A percentile compares a stretch with the other conserved stretches of the same genome.
Conservation (phyloP, 2,797 vertebrate species). For the Sebastes itinus region DNA sequence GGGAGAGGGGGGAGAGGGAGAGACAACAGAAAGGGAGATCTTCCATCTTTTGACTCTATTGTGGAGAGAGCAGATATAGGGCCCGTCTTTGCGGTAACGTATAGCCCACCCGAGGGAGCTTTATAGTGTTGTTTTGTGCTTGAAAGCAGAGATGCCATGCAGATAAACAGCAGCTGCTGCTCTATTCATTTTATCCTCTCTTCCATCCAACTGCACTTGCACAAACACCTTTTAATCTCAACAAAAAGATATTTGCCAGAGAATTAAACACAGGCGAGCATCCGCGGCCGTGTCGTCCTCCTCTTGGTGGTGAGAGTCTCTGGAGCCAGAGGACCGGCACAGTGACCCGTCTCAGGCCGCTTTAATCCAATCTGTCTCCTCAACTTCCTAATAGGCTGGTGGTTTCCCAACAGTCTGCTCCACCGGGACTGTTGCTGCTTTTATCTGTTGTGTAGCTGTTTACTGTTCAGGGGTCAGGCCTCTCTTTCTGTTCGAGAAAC, state of each 20-base stretch:
- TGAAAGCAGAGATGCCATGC: slow-evolving; percentile 58
- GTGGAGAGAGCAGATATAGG: slow-evolving; percentile 41
- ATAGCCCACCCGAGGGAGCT: slow-evolving; percentile 59
- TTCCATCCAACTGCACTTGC: slow-evolving; percentile 43
- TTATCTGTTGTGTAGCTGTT: slow-evolving; percentile 64
- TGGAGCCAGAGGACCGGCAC: slow-evolving; percentile 56
- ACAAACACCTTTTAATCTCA: slow-evolving; percentile 50
- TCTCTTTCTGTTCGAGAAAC: slow-evolving; percentile 51
- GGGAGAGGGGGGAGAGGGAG: background rate
- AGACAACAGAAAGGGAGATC: slow-evolving; percentile 12
- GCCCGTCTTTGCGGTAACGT: slow-evolving; percentile 40
- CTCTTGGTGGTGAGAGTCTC: slow-evolving; percentile 25
- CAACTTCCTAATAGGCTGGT: slow-evolving; percentile 66
- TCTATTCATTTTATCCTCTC: slow-evolving; percentile 52
- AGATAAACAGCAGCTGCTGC: slow-evolving; percentile 64
- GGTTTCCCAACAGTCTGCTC: slow-evolving; percentile 57
- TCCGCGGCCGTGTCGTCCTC: background rate
- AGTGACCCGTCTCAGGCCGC: slow-evolving; percentile 55
- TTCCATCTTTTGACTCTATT: slow-evolving; percentile 53
- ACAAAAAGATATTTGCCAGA: slow-evolving; percentile 50
- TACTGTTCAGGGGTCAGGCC: slow-evolving; percentile 65
- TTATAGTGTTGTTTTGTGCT: slow-evolving; percentile 58
- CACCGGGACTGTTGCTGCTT: slow-evolving; percentile 49
- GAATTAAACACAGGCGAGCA: slow-evolving; percentile 31
- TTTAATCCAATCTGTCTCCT: slow-evolving; percentile 73